A percentile compares a stretch with the other conserved stretches of the same genome.
phyloP scores from a whole-genome alignment of 1,140 invertebrate genomes.

The Argopecten irradians region DNA sequence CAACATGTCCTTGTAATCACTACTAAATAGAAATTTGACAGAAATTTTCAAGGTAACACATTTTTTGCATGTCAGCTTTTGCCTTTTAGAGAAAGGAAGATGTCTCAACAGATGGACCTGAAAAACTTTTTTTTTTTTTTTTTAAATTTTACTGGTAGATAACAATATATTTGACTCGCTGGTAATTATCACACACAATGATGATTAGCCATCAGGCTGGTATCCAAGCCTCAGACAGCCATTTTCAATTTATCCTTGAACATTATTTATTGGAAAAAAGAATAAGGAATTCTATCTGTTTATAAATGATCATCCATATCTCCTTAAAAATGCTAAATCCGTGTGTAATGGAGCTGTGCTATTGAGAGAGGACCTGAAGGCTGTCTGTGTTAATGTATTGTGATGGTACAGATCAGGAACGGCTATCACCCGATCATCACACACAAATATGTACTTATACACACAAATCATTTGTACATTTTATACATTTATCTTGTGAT shows the following conservation, averaged over 20 bases:
- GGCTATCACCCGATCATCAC: background rate
- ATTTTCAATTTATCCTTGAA: background rate
- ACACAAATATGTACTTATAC: background rate
- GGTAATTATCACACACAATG: background rate
- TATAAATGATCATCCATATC: background rate
- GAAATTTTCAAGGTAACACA: background rate
- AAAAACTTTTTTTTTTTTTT: no score
- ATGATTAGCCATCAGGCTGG: background rate
- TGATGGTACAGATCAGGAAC: background rate
- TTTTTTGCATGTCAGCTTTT: background rate
- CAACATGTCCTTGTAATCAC: background rate
- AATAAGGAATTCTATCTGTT: background rate
- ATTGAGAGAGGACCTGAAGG: background rate
- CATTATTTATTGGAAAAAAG: background rate
- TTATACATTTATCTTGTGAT: constrained; percentile 9
- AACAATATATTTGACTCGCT: background rate
- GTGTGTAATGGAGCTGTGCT: background rate
- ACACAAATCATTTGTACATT: background rate
- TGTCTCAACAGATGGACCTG: background rate
- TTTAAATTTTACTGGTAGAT: background rate
- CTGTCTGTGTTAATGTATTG: background rate
- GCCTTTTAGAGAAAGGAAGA: background rate
- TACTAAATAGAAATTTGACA: background rate
- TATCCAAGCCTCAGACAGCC: background rate
- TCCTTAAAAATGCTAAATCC: background rate